A percentile compares a stretch with the other conserved stretches of the same genome.
phyloP scores from a whole-genome alignment of 2,888 invertebrate genomes.

The Euplexia lucipara region DNA sequence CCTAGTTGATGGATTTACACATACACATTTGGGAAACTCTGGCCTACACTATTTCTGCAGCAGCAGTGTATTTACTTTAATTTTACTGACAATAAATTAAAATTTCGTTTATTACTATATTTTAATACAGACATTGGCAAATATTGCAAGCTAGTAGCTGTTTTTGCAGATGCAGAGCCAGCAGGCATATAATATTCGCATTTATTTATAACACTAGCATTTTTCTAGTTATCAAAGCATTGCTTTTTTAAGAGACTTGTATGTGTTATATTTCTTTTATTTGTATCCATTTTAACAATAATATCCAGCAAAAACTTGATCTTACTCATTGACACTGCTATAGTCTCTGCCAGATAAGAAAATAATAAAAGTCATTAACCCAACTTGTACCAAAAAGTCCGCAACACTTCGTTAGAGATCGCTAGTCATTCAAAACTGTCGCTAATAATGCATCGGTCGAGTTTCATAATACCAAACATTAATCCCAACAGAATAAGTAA shows the following conservation, averaged over 20 bases:
- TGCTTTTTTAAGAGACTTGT: background rate
- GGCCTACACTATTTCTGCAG: no score
- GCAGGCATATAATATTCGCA: slow-evolving; percentile 9
- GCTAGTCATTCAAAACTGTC: no score
- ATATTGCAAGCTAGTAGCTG: background rate
- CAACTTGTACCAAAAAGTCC: no score
- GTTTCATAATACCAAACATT: no score
- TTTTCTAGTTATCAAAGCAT: background rate
- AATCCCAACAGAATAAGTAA: no score
- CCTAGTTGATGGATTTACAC: no score
- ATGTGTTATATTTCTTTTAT: no score
- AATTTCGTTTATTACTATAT: background rate
- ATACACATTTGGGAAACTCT: no score
- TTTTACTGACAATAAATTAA: background rate
- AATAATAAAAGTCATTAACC: no score
- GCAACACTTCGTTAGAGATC: no score
- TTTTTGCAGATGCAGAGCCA: slow-evolving; percentile 15
- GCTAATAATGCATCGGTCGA: no score
- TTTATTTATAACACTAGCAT: background rate
- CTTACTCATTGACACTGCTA: background rate
- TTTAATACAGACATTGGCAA: background rate
- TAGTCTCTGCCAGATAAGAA: no score
- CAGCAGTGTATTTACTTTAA: background rate
- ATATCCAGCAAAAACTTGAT: background rate
- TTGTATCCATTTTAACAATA: background rate